Evolutionary conservation across 2,113 vertebrate species (phyloP), one percentile per base, ranked within the genome.

Genomic region (Parus major): DNA sequence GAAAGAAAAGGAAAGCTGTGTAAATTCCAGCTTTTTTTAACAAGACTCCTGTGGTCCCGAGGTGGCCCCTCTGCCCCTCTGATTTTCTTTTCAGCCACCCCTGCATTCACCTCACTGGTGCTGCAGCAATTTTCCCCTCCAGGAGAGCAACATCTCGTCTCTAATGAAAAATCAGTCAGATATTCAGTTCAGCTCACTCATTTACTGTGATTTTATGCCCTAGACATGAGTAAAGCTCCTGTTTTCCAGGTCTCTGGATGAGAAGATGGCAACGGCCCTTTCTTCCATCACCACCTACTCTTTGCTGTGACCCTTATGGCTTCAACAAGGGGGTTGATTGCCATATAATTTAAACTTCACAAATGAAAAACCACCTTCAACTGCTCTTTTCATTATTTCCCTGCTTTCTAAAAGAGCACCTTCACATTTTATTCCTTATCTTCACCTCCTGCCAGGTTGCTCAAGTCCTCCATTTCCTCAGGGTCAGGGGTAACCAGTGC

Each of bases 91-190:
- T 15, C 47, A 46, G 33, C 8, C 7, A 5, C 15, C 49, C 49
- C 57, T 77, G 13, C 31, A 8, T 44, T 79, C 1, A 1, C 9
- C 55, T 85, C 22, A 13, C 41, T 42, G 44, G 28, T 42, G 15
- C 39, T 46, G 44, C 71, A 80, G 46, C 28, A 52, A n/a, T 56
- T 41, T 60, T 41, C 46, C 29, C 33, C 49, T 31, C 52, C 47
- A 75, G 49, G 56, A 39, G n/a, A 42, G 56, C 15, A 76, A 29
- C 53, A n/a, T 5, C 0, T 35, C 10, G 0, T 8, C 52, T 59
- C 52, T 36, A 60, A 86, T 28, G 42, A 29, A 88, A 84, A 76
- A 60, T 24, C 88, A 60, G 47, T 14, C n/a, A 42, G 46, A n/a
- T 22, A 69, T 15, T 70, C 49, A 46, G 42, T 14, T 66, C 55